Evolutionary conservation across 1,140 invertebrate species (phyloP).

Genomic region (Drosophila sp.): DNA sequence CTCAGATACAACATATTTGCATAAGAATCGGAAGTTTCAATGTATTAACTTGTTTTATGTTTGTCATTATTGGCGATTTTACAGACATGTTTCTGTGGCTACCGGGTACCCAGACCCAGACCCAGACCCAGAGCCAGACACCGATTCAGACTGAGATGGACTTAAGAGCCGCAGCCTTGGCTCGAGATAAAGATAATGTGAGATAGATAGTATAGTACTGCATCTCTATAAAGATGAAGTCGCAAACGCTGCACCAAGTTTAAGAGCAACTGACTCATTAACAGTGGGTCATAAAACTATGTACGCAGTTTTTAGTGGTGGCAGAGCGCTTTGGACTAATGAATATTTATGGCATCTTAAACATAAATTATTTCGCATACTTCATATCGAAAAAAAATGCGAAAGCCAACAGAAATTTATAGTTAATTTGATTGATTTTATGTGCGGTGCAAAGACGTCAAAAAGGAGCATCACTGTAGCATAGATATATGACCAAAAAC

Average conservation of each 20-base stretch:
- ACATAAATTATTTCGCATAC: slow-evolving; percentile 78
- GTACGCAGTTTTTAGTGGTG: slow-evolving; percentile 59
- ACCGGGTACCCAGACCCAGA: slow-evolving; percentile 49
- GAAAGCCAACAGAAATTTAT: slow-evolving; percentile 66
- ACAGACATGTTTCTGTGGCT: slow-evolving; percentile 70
- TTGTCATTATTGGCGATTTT: slow-evolving; percentile 82
- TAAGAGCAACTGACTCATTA: slow-evolving; percentile 66
- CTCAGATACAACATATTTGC: slow-evolving; percentile 59
- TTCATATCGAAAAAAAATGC: slow-evolving; percentile 58
- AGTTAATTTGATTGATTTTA: slow-evolving; percentile 83
- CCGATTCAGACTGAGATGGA: background rate
- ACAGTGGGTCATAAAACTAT: slow-evolving; percentile 70
- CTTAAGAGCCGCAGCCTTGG: slow-evolving; percentile 32
- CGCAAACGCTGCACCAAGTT: slow-evolving; percentile 16
- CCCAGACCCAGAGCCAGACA: background rate
- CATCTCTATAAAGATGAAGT: background rate
- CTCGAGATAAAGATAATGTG: slow-evolving; percentile 31
- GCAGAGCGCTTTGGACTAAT: slow-evolving; percentile 56
- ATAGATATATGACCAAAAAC: background rate
- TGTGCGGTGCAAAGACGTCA: slow-evolving; percentile 39
- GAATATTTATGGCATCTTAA: slow-evolving; percentile 80
- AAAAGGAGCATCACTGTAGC: too few relatives aligned
- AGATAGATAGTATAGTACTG: slow-evolving; percentile 9
- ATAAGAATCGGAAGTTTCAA: slow-evolving; percentile 72
- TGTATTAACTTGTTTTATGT: slow-evolving; percentile 83